Evolutionary conservation across 2,888 invertebrate genomes (phyloP).

Genomic region (Campaea margaritaria): DNA sequence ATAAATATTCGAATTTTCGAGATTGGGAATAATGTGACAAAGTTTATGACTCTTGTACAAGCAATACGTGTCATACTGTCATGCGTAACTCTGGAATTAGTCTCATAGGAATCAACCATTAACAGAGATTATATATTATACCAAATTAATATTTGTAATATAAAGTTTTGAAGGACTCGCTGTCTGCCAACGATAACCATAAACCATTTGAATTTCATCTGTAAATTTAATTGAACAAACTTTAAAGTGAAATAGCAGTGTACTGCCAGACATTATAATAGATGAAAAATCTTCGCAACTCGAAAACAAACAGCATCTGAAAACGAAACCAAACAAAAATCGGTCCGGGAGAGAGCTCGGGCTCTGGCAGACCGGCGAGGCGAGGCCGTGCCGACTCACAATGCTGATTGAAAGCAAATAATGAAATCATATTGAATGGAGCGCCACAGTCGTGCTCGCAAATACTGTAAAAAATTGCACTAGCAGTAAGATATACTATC

Average conservation of each 20-base stretch:
- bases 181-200: slow-evolving; percentile 8
- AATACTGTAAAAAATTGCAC: slow-evolving; percentile 81
- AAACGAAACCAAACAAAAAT: slow-evolving; percentile 83
- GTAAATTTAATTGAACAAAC: slow-evolving; percentile 30
- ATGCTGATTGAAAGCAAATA: slow-evolving; percentile 85
- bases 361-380: slow-evolving; percentile 43
- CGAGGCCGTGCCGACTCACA: slow-evolving; percentile 68
- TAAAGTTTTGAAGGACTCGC: slow-evolving; percentile 12
- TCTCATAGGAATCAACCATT: background rate
- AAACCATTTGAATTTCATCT: slow-evolving; percentile 31
- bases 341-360: slow-evolving; percentile 58
- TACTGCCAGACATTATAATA: slow-evolving; percentile 40
- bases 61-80: slow-evolving; percentile 2
- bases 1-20: no score
- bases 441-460: slow-evolving; percentile 63
- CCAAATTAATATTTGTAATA: no score
- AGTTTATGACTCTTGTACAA: no score
- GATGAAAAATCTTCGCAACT: slow-evolving; percentile 70
- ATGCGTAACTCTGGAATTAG: background rate
- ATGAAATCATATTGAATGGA: slow-evolving; percentile 81
- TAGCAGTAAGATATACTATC: slow-evolving; percentile 48
- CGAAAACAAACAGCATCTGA: slow-evolving; percentile 79
- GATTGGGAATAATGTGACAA: no score
- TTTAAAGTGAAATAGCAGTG: slow-evolving; percentile 34
- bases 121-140: background rate